A percentile compares a stretch with the other conserved stretches of the same genome.
Evolutionary conservation across 23 tunicate genomes (phyloP).

Genomic region (Styela plicata): DNA sequence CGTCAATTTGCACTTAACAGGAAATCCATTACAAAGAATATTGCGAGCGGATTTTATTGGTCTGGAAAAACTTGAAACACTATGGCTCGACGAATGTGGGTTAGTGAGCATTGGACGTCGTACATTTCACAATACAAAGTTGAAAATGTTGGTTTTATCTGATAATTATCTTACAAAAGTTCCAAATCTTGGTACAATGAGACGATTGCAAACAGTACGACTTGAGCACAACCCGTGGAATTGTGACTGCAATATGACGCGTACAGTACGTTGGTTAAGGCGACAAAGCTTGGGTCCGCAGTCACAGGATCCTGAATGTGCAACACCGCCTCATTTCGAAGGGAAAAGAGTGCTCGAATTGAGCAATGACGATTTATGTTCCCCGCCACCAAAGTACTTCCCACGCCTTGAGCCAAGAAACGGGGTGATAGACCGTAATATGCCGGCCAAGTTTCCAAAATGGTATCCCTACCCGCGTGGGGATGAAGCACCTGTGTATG

Average conservation of each 20-base stretch:
- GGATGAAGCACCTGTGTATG: not conserved
- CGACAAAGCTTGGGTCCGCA: not conserved
- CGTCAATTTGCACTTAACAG: not conserved
- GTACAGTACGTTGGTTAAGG: slow-evolving; percentile 1
- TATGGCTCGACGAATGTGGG: slow-evolving; percentile 27
- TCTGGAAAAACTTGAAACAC: not conserved
- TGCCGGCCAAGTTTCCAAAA: not conserved
- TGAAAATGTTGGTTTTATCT: slow-evolving; percentile 13
- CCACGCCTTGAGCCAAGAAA: not conserved
- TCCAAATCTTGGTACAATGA: slow-evolving; percentile 11
- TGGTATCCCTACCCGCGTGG: not conserved
- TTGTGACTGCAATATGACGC: slow-evolving; percentile 11
- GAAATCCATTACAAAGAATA: slow-evolving; percentile 6
- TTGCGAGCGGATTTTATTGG: not conserved
- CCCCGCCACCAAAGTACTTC: not conserved
- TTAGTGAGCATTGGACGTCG: not conserved
- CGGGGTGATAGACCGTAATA: not conserved
- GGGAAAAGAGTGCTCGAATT: not conserved
- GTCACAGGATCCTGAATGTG: slow-evolving; percentile 3
- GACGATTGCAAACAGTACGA: not conserved
- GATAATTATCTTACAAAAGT: slow-evolving; percentile 14
- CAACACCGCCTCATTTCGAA: not conserved
- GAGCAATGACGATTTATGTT: slow-evolving; percentile 9
- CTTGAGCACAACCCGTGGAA: slow-evolving; percentile 23
- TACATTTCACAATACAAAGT: slow-evolving; percentile 10